These are phyloP conservation scores for Philopotamus ludificatus DNA, from an alignment of 1,140 invertebrate genomes.

Conservation along the genomic window DNA sequence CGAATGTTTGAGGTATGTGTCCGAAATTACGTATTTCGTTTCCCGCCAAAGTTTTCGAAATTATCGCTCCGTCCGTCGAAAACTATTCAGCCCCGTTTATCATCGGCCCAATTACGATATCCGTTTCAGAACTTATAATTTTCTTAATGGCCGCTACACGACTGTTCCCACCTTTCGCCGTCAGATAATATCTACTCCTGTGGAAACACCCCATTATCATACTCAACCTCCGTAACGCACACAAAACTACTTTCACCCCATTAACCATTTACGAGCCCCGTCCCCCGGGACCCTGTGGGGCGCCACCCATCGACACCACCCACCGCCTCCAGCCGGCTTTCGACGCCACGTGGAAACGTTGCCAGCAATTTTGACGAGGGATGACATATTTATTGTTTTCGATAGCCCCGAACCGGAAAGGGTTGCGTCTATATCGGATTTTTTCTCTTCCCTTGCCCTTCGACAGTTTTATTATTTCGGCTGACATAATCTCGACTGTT, in stretches of 20 bases:
- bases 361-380: conserved; percentile 28
- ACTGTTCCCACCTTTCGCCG: conserved; percentile 2
- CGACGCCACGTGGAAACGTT: not conserved
- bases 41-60: too few relatives aligned
- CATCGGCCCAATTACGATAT: not conserved
- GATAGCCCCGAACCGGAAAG: conserved; percentile 14
- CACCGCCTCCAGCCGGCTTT: conserved; percentile 1
- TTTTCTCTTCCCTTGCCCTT: conserved; percentile 4
- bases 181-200: conserved; percentile 5
- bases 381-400: conserved; percentile 41
- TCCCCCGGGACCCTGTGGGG: too few relatives aligned
- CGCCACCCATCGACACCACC: not conserved
- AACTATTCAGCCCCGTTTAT: too few relatives aligned
- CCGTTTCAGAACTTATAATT: conserved; percentile 10
- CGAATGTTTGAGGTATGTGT: too few relatives aligned
- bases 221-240: conserved; percentile 8
- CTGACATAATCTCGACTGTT: conserved; percentile 17
- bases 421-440: not conserved
- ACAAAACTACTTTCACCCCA: conserved; percentile 14
- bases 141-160: conserved; percentile 10
- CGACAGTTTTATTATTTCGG: conserved; percentile 21
- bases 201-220: conserved; percentile 13
- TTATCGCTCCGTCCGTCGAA: too few relatives aligned
- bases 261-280: conserved; percentile 18
- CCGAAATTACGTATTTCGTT: too few relatives aligned